Conservation (phyloP, 2,113 vertebrate species). For the Redunca redunca region DNA sequence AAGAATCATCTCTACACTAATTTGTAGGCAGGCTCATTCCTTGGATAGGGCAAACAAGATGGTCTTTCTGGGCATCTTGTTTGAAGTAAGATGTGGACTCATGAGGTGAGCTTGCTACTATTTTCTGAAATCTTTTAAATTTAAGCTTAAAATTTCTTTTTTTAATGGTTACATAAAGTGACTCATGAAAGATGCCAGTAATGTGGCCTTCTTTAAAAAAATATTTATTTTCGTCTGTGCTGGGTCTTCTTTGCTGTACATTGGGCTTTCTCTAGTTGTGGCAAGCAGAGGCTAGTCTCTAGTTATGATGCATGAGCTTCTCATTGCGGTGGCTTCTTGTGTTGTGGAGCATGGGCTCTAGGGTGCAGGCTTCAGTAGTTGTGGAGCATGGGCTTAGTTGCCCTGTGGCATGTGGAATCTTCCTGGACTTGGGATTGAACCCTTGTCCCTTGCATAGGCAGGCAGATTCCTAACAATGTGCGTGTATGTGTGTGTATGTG, state of each 20-base stretch:
- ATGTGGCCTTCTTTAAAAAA: not conserved
- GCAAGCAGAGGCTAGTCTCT: not conserved
- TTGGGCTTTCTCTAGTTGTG: not conserved
- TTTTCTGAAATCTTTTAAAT: not conserved
- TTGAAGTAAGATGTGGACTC: not conserved
- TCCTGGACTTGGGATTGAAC: not conserved
- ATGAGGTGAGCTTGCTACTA: not conserved
- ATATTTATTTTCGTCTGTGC: not conserved
- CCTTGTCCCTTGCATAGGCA: not conserved
- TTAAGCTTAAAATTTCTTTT: not conserved
- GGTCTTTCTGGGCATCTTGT: not conserved
- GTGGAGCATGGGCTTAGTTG: not conserved
- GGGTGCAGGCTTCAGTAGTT: not conserved
- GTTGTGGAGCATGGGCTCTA: not conserved
- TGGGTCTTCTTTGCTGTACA: not conserved
- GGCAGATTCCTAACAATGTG: not conserved
- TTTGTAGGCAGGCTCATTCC: not conserved
- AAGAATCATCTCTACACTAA: not conserved
- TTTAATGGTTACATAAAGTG: not conserved
- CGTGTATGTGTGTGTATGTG: not conserved
- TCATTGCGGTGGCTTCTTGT: not conserved
- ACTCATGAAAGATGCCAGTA: not conserved
- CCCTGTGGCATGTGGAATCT: not conserved
- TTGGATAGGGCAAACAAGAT: not conserved
- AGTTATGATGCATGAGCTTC: not conserved